Evolutionary conservation across 2,797 vertebrate species (phyloP), one percentile per base, ranked within the genome.

Genomic region (Myripristis murdjan): DNA sequence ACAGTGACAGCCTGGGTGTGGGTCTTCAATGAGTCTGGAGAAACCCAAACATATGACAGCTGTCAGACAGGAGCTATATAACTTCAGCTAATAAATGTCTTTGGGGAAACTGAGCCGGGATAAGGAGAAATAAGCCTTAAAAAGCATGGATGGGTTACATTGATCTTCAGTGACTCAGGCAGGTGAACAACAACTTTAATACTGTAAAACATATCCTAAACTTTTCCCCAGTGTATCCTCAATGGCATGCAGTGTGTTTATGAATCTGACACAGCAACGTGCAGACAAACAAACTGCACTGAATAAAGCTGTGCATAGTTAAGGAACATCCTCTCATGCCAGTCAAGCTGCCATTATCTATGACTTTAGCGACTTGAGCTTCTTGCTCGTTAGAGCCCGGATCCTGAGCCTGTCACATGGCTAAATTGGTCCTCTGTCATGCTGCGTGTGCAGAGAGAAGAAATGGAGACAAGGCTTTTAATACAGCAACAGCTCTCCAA

Each of bases 101-200:
- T 31, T 24, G 18, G 6, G 33, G 4, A 61, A 70, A 28, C 18
- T 41, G 35, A 53, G 52, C 33, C n/a, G 44, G 39, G 24, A 58
- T 10, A 10, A 35, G 4, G 33, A 10, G 8, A 10, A 35, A 28
- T 28, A 28, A 4, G 2, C n/a, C n/a, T n/a, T n/a, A n/a, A n/a
- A n/a, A n/a, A n/a, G n/a, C n/a, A n/a, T n/a, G n/a, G n/a, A n/a
- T n/a, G n/a, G n/a, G n/a, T n/a, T n/a, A n/a, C n/a, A n/a, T n/a
- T n/a, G n/a, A n/a, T n/a, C n/a, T n/a, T n/a, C n/a, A n/a, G n/a
- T n/a, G n/a, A n/a, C n/a, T n/a, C n/a, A n/a, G 28, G 4, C 7
- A 31, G 28, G 28, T 6, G 7, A 31, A 31, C 31, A 31, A 28
- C 28, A 31, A 31, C 28, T 4, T 31, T 31, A 20, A 8, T 35